Percentiles rank a stretch among this genome's conserved stretches.
Conservation (phyloP, 53 echinoderm and acorn worm species). For the Mesocentrotus franciscanus region DNA sequence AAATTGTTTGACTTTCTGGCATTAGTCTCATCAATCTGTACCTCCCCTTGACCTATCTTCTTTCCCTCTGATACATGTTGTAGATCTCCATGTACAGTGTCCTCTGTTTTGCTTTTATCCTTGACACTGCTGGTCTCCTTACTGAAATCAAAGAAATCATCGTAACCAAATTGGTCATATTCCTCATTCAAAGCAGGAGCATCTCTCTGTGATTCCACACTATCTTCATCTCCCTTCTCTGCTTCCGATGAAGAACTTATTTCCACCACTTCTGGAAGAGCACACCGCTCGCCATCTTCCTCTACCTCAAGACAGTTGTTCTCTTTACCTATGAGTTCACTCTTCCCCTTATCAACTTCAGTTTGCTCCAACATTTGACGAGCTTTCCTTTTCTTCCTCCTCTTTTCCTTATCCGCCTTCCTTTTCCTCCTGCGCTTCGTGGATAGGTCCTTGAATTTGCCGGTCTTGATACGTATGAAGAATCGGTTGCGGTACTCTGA, state of each 20-base stretch:
- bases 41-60: not conserved
- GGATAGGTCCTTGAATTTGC: not conserved
- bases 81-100: not conserved
- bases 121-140: not conserved
- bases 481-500: not conserved
- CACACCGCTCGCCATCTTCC: not conserved
- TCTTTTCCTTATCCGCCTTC: not conserved
- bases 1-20: not conserved
- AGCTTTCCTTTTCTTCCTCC: constrained; percentile 14
- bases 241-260: not conserved
- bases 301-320: not conserved
- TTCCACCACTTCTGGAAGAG: not conserved
- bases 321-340: not conserved
- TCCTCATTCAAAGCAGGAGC: not conserved
- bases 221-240: not conserved
- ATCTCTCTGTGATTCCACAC: not conserved
- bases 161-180: constrained; percentile 17
- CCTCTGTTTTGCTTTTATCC: not conserved
- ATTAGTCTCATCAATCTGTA: not conserved
- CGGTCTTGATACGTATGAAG: constrained; percentile 28
- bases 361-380: not conserved
- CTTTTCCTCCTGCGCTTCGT: constrained; percentile 25
- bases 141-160: constrained; percentile 25
- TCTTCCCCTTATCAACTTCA: not conserved
- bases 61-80: not conserved